Evolutionary conservation across 2,888 invertebrate genomes (phyloP), one percentile per base, ranked within the genome.

Genomic region (Coremacera marginata): DNA sequence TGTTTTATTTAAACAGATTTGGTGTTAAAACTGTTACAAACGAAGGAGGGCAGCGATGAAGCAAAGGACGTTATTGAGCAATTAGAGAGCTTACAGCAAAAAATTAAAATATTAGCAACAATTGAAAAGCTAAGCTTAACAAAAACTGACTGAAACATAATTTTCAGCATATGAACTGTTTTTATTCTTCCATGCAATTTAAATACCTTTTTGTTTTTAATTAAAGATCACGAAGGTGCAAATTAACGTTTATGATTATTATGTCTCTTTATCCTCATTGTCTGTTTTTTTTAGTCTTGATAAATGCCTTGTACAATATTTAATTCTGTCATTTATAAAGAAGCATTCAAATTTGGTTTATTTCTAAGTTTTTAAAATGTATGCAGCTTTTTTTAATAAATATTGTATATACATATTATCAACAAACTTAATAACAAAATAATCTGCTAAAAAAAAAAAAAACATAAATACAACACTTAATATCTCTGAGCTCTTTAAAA

Each of bases 1-100:
- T 2, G 34, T 25, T 27, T 22, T 68, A 51, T 49, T 73, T 67
- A 88, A 89, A 62, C 85, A 94, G 94, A 93, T 90, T 89, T 92
- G 81, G 94, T 94, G 0, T 89, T 94, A 16, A 91, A 93, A 83
- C 90, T 92, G 82, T 88, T 94, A 79, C 92, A 91, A 81, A 89
- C 90, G 16, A 90, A 91, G 11, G 89, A 90, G 22, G 90, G 90
- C 22, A 88, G 88, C 55, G 86, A 88, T 16, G 92, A 92, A 82
- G 88, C 89, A n/a, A 91, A 91, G 80, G 86, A 88, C 49, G 90
- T 90, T 1, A 89, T 88, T 73, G 90, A 91, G 77, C 83, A 88
- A 78, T 77, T 89, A 70, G 83, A 83, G 62, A 78, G 75, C 49
- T 75, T 87, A 34, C 84, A 88, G 73, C 55, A 79, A 0, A 81